Percentiles rank a stretch among this genome's conserved stretches.
These are phyloP conservation scores for Acrobasis repandana DNA, from an alignment of 2,888 invertebrate genomes.

Conservation along the genomic window DNA sequence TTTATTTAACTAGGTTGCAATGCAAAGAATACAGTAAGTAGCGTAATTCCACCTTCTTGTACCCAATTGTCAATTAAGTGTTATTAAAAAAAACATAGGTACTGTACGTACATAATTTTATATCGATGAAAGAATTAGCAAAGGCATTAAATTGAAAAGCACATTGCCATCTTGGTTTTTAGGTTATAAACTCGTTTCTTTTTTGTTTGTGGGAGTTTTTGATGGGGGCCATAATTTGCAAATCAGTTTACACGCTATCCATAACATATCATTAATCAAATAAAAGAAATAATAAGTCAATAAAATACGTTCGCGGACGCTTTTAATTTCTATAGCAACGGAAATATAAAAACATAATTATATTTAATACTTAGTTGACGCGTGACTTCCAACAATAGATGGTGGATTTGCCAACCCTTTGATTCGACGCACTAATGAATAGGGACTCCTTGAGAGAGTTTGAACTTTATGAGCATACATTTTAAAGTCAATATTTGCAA, in stretches of 20 bases:
- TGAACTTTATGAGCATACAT: conserved; percentile 36
- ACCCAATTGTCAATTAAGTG: no score
- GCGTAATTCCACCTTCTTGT: no score
- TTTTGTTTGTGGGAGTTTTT: neutral
- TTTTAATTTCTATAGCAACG: conserved; percentile 69
- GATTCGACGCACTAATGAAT: conserved; percentile 73
- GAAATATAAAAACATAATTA: conserved; percentile 75
- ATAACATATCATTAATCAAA: conserved; percentile 9
- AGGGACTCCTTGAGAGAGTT: conserved; percentile 34
- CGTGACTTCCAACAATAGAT: conserved; percentile 79
- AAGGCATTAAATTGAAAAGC: no score
- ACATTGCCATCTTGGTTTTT: no score
- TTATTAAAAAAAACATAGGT: no score
- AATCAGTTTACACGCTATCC: neutral
- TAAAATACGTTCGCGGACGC: conserved; percentile 36
- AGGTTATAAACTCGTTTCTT: no score
- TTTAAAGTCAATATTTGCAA: conserved; percentile 41
- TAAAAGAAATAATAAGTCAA: conserved; percentile 21
- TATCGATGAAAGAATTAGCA: no score
- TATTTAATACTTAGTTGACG: conserved; percentile 70
- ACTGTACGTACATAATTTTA: no score
- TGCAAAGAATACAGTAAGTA: no score
- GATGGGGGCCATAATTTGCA: neutral
- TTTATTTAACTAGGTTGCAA: no score
- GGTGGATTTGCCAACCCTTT: conserved; percentile 82